Conservation (phyloP, 2,797 vertebrate species). For the Bucorvus abyssinicus region DNA sequence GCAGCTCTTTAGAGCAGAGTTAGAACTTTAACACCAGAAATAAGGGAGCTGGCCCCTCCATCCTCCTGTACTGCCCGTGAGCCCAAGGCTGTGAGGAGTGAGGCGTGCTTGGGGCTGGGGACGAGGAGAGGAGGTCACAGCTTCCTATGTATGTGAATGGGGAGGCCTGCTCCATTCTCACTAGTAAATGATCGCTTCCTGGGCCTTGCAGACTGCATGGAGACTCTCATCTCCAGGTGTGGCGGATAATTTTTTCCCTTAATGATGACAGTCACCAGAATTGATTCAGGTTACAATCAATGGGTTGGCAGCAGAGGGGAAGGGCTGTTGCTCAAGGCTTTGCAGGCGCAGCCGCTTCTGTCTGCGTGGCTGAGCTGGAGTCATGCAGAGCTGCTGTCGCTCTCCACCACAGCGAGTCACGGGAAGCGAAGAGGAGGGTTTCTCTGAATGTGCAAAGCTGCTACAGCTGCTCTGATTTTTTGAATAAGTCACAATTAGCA, state of each 20-base stretch:
- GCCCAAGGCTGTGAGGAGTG: background rate
- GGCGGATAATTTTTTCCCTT: background rate
- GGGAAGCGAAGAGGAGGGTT: background rate
- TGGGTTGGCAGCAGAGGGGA: background rate
- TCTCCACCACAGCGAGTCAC: background rate
- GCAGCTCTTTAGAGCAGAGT: background rate
- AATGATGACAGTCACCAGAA: background rate
- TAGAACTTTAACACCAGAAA: background rate
- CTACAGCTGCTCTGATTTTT: slow-evolving; percentile 2
- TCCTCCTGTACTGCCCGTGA: background rate
- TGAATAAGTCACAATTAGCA: slow-evolving; percentile 22
- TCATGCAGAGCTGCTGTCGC: background rate
- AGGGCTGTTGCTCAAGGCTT: background rate
- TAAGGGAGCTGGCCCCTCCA: background rate
- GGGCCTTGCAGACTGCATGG: background rate
- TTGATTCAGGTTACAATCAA: background rate
- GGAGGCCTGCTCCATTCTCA: accelerated
- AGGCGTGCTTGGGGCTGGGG: background rate
- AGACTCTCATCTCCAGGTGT: background rate
- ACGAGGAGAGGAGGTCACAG: background rate
- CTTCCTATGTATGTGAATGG: background rate
- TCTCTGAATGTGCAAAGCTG: background rate
- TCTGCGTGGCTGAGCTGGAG: background rate
- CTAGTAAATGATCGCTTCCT: background rate
- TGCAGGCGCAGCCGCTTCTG: background rate